Base-by-base conservation (phyloP, 2,888 invertebrate species). In the Hipparchia semele region DNA sequence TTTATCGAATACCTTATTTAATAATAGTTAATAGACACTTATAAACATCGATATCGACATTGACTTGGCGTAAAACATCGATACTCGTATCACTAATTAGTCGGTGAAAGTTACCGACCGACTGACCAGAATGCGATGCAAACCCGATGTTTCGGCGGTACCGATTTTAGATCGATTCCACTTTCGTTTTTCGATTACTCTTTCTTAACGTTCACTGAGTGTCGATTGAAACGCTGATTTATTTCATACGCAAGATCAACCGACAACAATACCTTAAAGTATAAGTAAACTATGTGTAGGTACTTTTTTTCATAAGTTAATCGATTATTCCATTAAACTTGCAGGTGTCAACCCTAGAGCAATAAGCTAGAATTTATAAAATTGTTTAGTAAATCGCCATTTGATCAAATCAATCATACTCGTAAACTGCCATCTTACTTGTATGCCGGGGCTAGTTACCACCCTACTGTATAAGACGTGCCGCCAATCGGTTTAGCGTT, bases 111-210 rank as follows among this genome's bases (percentile, higher is more conserved):
- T 93, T 79, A 89, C 86, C 90, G 93, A 89, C 93, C 92, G 90
- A 94, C 91, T 94, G 93, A 93, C 93, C 93, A 93, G 87, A 86
- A 90, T 92, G 84, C 83, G 81, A 84, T 81, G 80, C 81, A 83
- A 78, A 81, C 83, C 80, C 87, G 87, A 90, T 90, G 90, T 92
- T 93, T 92, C 88, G 90, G 90, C 84, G 84, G 82, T 86, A 87
- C 83, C 86, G 90, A 92, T 91, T 93, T 90, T 91, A 92, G 91
- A 92, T 91, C 89, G 89, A 92, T 90, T 89, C 90, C 89, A 94
- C 93, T 94, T 94, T 94, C 93, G 93, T 91, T 94, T 94, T 92
- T 93, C 67, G 91, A 89, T 90, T 91, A 89, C 91, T 91, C 91
- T 91, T 90, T 87, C 90, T 88, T 84, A 85, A 86, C 87, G 81